A percentile compares a stretch with the other conserved stretches of the same genome.
These are phyloP conservation scores for Didymodactylos carnosus DNA, from an alignment of 2,888 invertebrate genomes.

Conservation along the genomic window DNA sequence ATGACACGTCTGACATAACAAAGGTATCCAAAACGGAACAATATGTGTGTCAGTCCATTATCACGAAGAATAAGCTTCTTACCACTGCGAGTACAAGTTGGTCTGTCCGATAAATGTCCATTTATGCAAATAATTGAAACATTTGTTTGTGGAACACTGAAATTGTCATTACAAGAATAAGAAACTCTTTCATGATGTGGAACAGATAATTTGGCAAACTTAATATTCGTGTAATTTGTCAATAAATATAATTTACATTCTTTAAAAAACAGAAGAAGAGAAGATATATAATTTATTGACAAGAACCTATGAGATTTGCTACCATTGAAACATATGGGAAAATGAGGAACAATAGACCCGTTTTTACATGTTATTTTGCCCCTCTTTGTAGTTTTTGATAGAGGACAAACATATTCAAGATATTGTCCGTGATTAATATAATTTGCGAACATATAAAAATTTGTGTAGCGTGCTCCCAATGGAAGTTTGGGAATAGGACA, in stretches of 20 bases:
- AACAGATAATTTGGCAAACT: background rate
- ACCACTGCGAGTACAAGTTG: too few species aligned
- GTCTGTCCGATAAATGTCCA: background rate
- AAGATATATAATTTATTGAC: background rate
- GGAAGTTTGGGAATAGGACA: background rate
- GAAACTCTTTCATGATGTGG: background rate
- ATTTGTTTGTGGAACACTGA: background rate
- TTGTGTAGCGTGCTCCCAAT: background rate
- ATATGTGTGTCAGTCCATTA: too few species aligned
- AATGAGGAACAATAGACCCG: background rate
- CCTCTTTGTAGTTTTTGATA: background rate
- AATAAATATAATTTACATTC: too few species aligned
- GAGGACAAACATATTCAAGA: background rate
- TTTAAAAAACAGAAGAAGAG: background rate
- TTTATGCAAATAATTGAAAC: background rate
- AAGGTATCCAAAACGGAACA: too few species aligned
- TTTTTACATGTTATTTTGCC: background rate
- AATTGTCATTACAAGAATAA: background rate
- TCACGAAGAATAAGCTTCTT: too few species aligned
- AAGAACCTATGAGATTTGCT: background rate
- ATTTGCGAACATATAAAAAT: background rate
- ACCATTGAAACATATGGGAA: background rate
- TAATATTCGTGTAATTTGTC: too few species aligned
- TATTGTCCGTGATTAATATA: background rate
- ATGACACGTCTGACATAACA: too few species aligned